phyloP scores from a whole-genome alignment of 2,888 invertebrate species.

The Hartigia nigra region DNA sequence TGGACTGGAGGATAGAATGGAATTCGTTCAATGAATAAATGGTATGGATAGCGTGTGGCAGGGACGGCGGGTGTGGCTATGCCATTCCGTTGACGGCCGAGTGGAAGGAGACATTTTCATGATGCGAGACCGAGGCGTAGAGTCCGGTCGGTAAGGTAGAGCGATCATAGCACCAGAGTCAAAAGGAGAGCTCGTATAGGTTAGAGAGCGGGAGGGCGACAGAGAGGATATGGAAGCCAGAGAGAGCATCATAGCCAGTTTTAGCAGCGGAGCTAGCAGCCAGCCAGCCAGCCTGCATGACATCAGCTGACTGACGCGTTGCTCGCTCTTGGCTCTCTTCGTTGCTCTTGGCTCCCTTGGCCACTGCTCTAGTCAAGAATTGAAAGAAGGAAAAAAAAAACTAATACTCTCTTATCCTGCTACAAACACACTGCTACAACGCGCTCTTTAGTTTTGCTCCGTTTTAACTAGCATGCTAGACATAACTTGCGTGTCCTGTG shows the following conservation, averaged over 20 bases:
- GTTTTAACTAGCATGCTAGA: neutral
- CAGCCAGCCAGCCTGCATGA: slow-evolving; percentile 27
- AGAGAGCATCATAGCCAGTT: slow-evolving; percentile 34
- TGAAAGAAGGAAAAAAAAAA: neutral
- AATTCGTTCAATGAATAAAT: slow-evolving; percentile 42
- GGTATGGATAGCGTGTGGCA: slow-evolving; percentile 19
- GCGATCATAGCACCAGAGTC: neutral
- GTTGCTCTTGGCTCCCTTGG: slow-evolving; percentile 20
- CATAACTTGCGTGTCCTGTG: neutral
- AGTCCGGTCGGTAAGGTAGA: neutral
- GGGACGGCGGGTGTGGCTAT: slow-evolving; percentile 18
- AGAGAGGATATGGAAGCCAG: slow-evolving; percentile 6
- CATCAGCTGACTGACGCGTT: slow-evolving; percentile 40
- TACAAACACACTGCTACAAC: neutral
- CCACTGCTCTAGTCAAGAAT: neutral
- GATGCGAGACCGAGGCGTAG: neutral
- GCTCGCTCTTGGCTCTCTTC: slow-evolving; percentile 29
- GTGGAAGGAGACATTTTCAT: neutral
- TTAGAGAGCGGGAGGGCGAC: neutral
- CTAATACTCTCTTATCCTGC: neutral
- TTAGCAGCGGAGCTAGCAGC: slow-evolving; percentile 26
- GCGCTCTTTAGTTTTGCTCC: neutral
- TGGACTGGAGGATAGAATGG: slow-evolving; percentile 22
- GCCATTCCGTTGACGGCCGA: slow-evolving; percentile 7
- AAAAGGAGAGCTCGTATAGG: neutral